Evolutionary conservation across 35 echinoderm and acorn worm species (phyloP).

Genomic region (Ptychodera flava): DNA sequence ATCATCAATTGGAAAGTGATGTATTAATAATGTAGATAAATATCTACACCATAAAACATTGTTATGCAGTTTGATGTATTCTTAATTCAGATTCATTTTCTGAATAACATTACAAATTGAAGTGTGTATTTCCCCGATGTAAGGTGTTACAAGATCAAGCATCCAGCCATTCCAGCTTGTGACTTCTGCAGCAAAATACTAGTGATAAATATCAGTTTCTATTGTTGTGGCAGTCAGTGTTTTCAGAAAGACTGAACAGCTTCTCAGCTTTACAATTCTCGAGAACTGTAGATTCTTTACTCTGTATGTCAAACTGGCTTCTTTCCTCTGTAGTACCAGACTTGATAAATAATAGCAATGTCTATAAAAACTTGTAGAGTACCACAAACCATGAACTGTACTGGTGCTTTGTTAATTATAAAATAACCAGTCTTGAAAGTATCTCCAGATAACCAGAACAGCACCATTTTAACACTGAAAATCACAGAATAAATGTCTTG

Average conservation of each 20-base stretch:
- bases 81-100: no score
- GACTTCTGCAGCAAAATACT: not conserved
- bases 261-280: no score
- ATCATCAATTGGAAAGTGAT: no score
- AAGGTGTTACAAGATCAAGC: not conserved
- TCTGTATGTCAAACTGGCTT: not conserved
- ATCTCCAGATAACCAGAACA: constrained; percentile 89
- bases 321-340: constrained; percentile 56
- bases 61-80: no score
- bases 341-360: constrained; percentile 71
- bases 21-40: no score
- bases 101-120: no score
- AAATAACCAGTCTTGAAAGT: constrained; percentile 95
- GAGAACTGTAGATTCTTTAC: no score
- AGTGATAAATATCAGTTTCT: not conserved
- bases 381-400: constrained; percentile 88
- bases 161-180: not conserved
- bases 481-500: constrained; percentile 16
- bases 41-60: no score
- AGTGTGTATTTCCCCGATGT: not conserved
- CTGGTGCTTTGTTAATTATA: constrained; percentile 62
- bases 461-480: constrained; percentile 85
- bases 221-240: not conserved
- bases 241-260: no score
- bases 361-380: constrained; percentile 84